Percentiles rank a stretch among this genome's conserved stretches.
phyloP scores from a whole-genome alignment of 2,113 vertebrate genomes.

The Centrocercus urophasianus region DNA sequence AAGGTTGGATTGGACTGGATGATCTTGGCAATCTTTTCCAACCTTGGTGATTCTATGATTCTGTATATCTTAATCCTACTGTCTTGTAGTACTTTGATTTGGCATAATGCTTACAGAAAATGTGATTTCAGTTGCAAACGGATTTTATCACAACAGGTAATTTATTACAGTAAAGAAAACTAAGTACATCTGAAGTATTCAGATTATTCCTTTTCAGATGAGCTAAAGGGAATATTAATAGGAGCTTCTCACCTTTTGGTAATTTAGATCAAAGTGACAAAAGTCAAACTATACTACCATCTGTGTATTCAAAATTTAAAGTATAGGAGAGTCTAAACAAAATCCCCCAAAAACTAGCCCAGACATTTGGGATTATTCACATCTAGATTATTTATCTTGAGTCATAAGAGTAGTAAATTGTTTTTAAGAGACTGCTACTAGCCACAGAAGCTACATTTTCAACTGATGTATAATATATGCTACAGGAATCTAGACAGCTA shows the following conservation, averaged over 20 bases:
- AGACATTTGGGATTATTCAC: not conserved
- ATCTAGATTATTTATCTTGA: not conserved
- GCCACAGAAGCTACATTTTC: constrained; percentile 28
- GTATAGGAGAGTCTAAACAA: not conserved
- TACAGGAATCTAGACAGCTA: constrained; percentile 43
- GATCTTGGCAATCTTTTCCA: too few species aligned
- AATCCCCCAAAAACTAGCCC: not conserved
- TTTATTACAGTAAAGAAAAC: not conserved
- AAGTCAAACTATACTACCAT: not conserved
- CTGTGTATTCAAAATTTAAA: not conserved
- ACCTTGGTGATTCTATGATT: not conserved
- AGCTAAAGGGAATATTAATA: not conserved
- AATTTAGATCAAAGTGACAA: not conserved
- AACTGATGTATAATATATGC: constrained; percentile 59
- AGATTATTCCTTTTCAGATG: not conserved
- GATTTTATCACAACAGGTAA: not conserved
- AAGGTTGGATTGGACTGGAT: too few species aligned
- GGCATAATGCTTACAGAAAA: not conserved
- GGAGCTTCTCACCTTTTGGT: not conserved
- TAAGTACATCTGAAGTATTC: not conserved
- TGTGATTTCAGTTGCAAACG: not conserved
- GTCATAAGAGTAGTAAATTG: not conserved
- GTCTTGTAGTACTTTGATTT: not conserved
- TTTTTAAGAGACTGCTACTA: not conserved
- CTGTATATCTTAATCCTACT: not conserved